phyloP scores from a whole-genome alignment of 2,888 invertebrate species.

The Ditula angustiorana region DNA sequence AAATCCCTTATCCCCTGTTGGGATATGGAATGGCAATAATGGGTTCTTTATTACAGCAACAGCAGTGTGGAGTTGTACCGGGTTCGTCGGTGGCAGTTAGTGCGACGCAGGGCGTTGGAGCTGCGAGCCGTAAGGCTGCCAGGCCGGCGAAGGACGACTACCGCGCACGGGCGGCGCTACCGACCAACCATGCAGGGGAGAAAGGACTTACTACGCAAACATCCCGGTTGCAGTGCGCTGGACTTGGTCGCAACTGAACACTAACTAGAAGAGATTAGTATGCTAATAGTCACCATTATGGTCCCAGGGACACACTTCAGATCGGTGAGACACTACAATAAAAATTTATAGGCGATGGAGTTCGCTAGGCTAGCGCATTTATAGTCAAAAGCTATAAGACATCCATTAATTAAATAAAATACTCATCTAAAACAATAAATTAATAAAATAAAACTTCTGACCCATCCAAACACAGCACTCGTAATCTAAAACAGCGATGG shows the following conservation, averaged over 20 bases:
- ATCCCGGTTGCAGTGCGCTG: conserved; percentile 61
- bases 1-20: conserved; percentile 66
- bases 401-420: conserved; percentile 72
- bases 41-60: conserved; percentile 13
- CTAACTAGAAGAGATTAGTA: conserved; percentile 82
- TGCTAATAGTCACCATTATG: conserved; percentile 75
- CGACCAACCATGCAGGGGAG: conserved; percentile 60
- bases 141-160: not conserved
- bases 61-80: conserved; percentile 30
- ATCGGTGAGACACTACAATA: conserved; percentile 74
- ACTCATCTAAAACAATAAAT: conserved; percentile 67
- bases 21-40: conserved; percentile 30
- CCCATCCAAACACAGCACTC: conserved; percentile 83
- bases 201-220: conserved; percentile 70
- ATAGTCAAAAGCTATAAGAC: conserved; percentile 74
- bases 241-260: conserved; percentile 67
- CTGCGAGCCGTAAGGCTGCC: not conserved
- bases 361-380: conserved; percentile 77
- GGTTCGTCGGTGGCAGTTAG: conserved; percentile 8
- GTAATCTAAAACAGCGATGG: conserved; percentile 62
- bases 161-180: conserved; percentile 41
- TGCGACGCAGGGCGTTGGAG: not conserved
- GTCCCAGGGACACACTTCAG: conserved; percentile 67
- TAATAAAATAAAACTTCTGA: conserved; percentile 71
- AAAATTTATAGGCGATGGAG: conserved; percentile 77